These are phyloP conservation scores for Sinopyrophorus schimmeli DNA, from an alignment of 2,888 invertebrate genomes.

Conservation along the genomic window DNA sequence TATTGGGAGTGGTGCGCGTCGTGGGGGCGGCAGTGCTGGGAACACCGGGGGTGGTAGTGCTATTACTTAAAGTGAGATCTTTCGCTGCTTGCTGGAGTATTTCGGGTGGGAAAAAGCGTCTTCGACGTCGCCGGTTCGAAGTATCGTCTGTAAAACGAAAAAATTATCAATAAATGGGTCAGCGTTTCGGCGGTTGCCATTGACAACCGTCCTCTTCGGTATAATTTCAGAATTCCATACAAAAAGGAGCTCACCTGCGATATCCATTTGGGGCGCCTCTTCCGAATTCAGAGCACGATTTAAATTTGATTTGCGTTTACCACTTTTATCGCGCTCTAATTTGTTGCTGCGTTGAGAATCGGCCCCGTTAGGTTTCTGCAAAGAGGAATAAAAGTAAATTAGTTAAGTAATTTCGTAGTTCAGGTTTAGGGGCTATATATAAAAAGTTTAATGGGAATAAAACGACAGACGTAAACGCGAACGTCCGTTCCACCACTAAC, in stretches of 20 bases:
- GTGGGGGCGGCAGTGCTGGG: slow-evolving; percentile 46
- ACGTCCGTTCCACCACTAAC: neutral
- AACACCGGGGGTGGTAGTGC: slow-evolving; percentile 41
- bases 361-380: slow-evolving; percentile 45
- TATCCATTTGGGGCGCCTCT: slow-evolving; percentile 47
- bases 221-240: neutral
- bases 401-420: neutral
- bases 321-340: slow-evolving; percentile 64
- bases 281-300: slow-evolving; percentile 61
- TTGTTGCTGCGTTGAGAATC: slow-evolving; percentile 48
- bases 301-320: slow-evolving; percentile 67
- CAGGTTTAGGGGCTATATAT: neutral
- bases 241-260: slow-evolving; percentile 40
- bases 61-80: slow-evolving; percentile 37
- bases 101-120: slow-evolving; percentile 49
- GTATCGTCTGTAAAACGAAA: slow-evolving; percentile 42
- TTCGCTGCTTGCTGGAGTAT: slow-evolving; percentile 42
- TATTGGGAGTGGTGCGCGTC: slow-evolving; percentile 37
- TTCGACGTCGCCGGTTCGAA: slow-evolving; percentile 44
- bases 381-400: too few species aligned
- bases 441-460: neutral
- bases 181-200: slow-evolving; percentile 36
- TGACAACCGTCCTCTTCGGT: slow-evolving; percentile 16
- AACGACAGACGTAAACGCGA: neutral
- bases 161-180: slow-evolving; percentile 2